phyloP scores from a whole-genome alignment of 2,888 invertebrate genomes.

The Agrenia bidenticulata region DNA sequence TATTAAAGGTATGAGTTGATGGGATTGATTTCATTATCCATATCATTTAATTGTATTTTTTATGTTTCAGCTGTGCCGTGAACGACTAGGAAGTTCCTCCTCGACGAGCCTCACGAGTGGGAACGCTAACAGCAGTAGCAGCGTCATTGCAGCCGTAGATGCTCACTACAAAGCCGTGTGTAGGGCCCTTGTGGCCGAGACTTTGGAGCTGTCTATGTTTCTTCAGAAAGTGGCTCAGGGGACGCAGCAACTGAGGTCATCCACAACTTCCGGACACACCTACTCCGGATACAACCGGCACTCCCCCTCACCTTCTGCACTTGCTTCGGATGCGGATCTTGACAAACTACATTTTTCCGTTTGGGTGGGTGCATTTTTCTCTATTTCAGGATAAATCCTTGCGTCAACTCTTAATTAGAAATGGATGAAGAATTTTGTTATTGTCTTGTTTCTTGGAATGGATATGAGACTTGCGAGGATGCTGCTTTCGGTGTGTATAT shows the following conservation, averaged over 20 bases:
- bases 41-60: constrained; percentile 19
- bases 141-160: constrained; percentile 60
- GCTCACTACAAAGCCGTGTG: constrained; percentile 89
- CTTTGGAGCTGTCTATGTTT: constrained; percentile 85
- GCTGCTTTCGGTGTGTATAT: too few relatives aligned
- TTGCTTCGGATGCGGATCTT: constrained; percentile 67
- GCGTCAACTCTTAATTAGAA: too few relatives aligned
- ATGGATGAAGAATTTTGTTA: too few relatives aligned
- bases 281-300: constrained; percentile 1
- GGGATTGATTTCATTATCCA: constrained; percentile 14
- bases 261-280: constrained; percentile 60
- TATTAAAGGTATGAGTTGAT: too few relatives aligned
- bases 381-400: background rate
- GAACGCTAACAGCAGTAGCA: constrained; percentile 60
- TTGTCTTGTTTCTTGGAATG: too few relatives aligned
- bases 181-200: constrained; percentile 87
- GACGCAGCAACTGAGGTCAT: constrained; percentile 55
- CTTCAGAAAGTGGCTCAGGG: constrained; percentile 78
- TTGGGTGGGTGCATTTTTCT: constrained; percentile 67
- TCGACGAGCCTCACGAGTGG: constrained; percentile 57
- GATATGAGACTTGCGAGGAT: too few relatives aligned
- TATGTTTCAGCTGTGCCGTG: constrained; percentile 42
- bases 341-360: constrained; percentile 83
- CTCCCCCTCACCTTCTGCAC: constrained; percentile 53
- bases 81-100: constrained; percentile 48